phyloP scores from a whole-genome alignment of 92 coral and sea anemone species.

The Epizoanthus ramosus region DNA sequence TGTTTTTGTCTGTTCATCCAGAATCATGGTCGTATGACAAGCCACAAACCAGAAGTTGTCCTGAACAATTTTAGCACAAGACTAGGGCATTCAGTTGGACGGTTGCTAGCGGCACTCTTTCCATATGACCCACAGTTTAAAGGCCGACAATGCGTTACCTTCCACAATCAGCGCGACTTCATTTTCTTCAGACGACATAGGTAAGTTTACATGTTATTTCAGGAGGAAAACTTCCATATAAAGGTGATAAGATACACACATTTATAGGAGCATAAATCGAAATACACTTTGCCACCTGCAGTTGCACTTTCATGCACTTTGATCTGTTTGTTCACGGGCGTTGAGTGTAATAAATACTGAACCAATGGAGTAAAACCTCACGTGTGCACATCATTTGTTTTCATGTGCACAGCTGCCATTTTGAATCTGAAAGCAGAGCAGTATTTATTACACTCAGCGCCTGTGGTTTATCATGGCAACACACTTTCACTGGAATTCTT shows the following conservation, averaged over 20 bases:
- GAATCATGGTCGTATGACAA: slow-evolving; percentile 93
- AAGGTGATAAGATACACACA: neutral
- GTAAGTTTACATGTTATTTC: slow-evolving; percentile 57
- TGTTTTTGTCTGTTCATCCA: slow-evolving; percentile 9
- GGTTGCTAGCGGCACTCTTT: slow-evolving; percentile 84
- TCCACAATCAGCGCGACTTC: slow-evolving; percentile 95
- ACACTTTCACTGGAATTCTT: no score
- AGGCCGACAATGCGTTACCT: slow-evolving; percentile 96
- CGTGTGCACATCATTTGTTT: no score
- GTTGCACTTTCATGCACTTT: no score
- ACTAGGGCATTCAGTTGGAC: slow-evolving; percentile 90
- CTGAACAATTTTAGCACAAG: slow-evolving; percentile 91
- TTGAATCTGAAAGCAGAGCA: no score
- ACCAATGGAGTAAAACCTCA: no score
- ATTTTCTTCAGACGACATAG: slow-evolving; percentile 95
- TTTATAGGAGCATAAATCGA: no score
- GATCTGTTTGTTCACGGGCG: no score
- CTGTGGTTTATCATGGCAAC: no score
- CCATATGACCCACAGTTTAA: slow-evolving; percentile 96
- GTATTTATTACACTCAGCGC: no score
- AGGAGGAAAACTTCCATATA: neutral
- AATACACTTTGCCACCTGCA: no score
- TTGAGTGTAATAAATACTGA: no score
- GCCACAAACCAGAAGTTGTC: slow-evolving; percentile 89
- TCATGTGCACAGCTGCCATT: no score